Percentiles rank a stretch among this genome's conserved stretches.
phyloP scores from a whole-genome alignment of 2,888 invertebrate species.

The Agapetus fuscipes region DNA sequence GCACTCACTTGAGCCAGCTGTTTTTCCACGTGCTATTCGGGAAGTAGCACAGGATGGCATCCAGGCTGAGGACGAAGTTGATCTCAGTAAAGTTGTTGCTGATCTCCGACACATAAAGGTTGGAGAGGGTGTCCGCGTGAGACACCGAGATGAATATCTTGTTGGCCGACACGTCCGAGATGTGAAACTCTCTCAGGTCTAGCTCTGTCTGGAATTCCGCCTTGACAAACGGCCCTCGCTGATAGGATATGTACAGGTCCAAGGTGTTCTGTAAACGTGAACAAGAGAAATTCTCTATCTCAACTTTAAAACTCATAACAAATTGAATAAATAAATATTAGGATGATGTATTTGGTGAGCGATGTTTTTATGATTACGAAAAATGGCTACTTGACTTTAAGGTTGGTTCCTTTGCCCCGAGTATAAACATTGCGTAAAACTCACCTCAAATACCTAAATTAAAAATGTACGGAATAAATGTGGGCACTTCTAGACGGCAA shows the following conservation, averaged over 20 bases:
- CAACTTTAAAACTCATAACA: too few species aligned
- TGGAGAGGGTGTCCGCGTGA: constrained; percentile 60
- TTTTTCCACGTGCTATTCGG: constrained; percentile 73
- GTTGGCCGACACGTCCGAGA: constrained; percentile 75
- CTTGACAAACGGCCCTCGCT: constrained; percentile 56
- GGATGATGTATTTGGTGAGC: too few species aligned
- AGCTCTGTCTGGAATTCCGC: constrained; percentile 68
- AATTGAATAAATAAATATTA: neutral
- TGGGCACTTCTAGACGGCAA: too few species aligned
- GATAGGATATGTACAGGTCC: constrained; percentile 68
- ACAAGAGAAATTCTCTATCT: constrained; percentile 4
- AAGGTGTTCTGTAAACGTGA: constrained; percentile 33
- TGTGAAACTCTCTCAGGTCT: constrained; percentile 59
- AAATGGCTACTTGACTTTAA: too few species aligned
- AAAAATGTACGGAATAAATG: too few species aligned
- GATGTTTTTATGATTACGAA: neutral
- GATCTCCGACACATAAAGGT: constrained; percentile 74
- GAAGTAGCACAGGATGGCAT: constrained; percentile 73
- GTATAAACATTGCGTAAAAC: too few species aligned
- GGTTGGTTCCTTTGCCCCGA: too few species aligned
- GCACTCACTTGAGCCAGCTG: constrained; percentile 71
- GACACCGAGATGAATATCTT: constrained; percentile 74
- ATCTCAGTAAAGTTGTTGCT: constrained; percentile 53
- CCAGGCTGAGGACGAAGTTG: constrained; percentile 68
- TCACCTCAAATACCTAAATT: too few species aligned